Conservation (phyloP, 1,140 invertebrate genomes). For the Drosophila bifasciata region DNA sequence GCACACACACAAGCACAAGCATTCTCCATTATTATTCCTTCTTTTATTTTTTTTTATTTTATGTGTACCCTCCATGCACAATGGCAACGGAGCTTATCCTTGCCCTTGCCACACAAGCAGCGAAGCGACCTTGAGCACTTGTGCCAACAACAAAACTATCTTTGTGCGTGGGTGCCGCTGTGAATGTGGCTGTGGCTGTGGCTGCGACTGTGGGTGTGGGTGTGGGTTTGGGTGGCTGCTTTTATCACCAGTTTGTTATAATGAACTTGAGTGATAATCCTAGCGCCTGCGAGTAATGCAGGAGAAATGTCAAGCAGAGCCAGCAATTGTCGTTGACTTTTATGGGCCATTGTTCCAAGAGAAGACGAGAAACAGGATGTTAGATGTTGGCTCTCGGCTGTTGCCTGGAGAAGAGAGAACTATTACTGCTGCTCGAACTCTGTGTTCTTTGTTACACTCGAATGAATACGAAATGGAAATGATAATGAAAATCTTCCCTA, state of each 20-base stretch:
- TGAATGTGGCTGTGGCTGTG: constrained; percentile 2
- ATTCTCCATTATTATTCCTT: not conserved
- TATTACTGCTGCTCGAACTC: not conserved
- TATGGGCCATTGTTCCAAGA: constrained; percentile 45
- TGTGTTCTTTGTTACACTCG: constrained; percentile 13
- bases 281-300: constrained; percentile 51
- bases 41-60: constrained; percentile 11
- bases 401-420: constrained; percentile 4
- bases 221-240: constrained; percentile 2
- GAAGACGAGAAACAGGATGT: constrained; percentile 1
- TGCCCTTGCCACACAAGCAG: constrained; percentile 69
- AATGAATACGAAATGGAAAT: constrained; percentile 44
- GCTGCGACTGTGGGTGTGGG: not conserved
- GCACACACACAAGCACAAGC: constrained; percentile 8
- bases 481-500: constrained; percentile 24
- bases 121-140: constrained; percentile 69
- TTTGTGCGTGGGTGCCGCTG: constrained; percentile 8
- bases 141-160: constrained; percentile 31
- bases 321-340: constrained; percentile 42
- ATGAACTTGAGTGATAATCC: constrained; percentile 78
- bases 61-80: constrained; percentile 46
- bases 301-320: constrained; percentile 62
- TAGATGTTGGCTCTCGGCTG: too few relatives aligned
- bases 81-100: constrained; percentile 62
- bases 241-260: constrained; percentile 69